Base-by-base conservation (phyloP, 37 sponge, comb jelly and placozoan genomes). In the Hexactinellida sp. region DNA sequence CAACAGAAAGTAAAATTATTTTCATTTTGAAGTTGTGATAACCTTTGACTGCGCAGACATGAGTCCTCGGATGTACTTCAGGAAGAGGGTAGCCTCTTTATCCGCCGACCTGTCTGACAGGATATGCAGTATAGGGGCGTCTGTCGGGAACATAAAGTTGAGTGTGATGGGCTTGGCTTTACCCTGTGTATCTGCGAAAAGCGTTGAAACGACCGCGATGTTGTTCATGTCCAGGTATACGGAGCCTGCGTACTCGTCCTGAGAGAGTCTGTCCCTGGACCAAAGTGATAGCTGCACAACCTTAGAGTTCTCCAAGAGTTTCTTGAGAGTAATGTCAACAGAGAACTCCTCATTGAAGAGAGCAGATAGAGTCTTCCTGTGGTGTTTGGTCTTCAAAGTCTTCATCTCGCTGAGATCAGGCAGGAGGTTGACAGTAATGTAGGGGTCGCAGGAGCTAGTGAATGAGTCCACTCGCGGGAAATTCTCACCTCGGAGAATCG, bases 291-390 rank as follows among this genome's bases (percentile, higher is more conserved):
- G 76, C 76, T 28, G 76, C 34, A 63, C 76, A 10, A 63, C 76
- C 34, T 63, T 63, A 25, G 76, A 63, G 28, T 63, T 23, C 3
- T 1, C 3, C 25, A 5, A 23, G 76, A 63, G 34, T 25, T 1
- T 23, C 5, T 63, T 23, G 32, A 63, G 34, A 63, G 76, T 3
- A 32, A 63, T 63, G 25, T 63, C 28, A 25, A 63, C 76, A 32
- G 76, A 63, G 13, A 63, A 63, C 34, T 63, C 76, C 13, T 63
- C 76, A 63, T 63, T 63, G 30, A 63, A 63, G 76, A 63, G 76
- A 63, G 76, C 76, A n/a, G 76, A 63, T 63, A 63, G 13, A 3
- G 76, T n/a, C 34, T 23, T 63, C 34, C 13, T 63, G 30, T 63
- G 76, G 13, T 63, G 76, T n/a, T n/a, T 63, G 25, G 76, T 63